Base-by-base conservation (phyloP, 30 jellyfish, hydroid and myxozoan genomes). In the Mastigias papua region DNA sequence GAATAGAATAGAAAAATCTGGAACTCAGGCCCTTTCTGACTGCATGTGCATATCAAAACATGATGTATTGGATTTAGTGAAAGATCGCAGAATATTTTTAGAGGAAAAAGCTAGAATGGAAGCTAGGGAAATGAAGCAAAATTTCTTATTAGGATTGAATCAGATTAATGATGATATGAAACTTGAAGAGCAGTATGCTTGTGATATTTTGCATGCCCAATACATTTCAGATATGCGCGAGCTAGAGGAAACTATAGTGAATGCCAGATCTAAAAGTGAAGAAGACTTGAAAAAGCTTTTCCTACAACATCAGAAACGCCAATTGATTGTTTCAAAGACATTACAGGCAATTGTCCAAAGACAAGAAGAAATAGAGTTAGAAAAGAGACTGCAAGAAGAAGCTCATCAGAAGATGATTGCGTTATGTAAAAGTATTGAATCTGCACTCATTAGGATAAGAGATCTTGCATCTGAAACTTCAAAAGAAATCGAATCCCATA, bases 41-140 rank as follows among this genome's bases (percentile, higher is more conserved):
- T 25, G 78, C 0, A 37, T 70, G 1, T 72, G 64, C 32, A 78
- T 68, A 9, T 83, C 86, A 13, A 57, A 58, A 26, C 46, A n/a
- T 26, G 92, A 72, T 49, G 80, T 65, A 0, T 7, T 63, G 57
- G 90, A 46, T 5, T 32, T 70, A 49, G 28, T 75, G 0, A 26
- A 35, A 34, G 48, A 54, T 16, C 60, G 49, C 76, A 60, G 29
- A 28, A 51, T 20, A 46, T 66, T 63, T 34, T 27, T 75, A 28
- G 88, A 65, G 30, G 73, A 77, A 23, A 76, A 76, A 20, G 81
- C 66, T 25, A 75, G 37, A 63, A 75, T 54, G 6, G 86, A 73
- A 48, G 72, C 60, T 31, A 78, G 23, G n/a, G 42, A 21, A 22
- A 87, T 68, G 34, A 73, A 76, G 58, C 50, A 48, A 30, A 72